Evolutionary conservation across 2,888 invertebrate genomes (phyloP).

Genomic region (Smittia sp.): DNA sequence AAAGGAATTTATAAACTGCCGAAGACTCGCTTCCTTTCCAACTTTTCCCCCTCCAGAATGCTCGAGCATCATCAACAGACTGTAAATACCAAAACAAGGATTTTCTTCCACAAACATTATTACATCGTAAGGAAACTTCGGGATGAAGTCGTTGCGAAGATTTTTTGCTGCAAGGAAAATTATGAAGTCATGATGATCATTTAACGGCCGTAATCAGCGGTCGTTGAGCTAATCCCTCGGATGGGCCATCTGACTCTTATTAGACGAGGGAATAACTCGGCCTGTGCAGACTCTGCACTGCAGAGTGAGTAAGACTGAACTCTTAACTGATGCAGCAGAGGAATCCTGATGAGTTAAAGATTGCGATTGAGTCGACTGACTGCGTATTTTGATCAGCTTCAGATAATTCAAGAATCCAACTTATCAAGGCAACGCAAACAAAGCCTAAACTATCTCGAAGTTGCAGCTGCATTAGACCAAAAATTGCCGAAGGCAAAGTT

Average conservation of each 20-base stretch:
- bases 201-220: not conserved
- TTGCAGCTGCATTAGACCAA: too few species aligned
- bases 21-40: not conserved
- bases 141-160: not conserved
- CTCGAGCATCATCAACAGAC: not conserved
- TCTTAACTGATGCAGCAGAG: too few species aligned
- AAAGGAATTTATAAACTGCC: not conserved
- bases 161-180: not conserved
- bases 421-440: too few species aligned
- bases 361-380: too few species aligned
- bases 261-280: too few species aligned
- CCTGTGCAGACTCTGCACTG: too few species aligned
- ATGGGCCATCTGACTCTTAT: not conserved
- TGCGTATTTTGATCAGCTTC: too few species aligned
- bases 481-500: not conserved
- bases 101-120: constrained; percentile 25
- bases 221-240: not conserved
- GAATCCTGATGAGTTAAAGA: too few species aligned
- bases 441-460: too few species aligned
- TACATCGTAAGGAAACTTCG: constrained; percentile 19
- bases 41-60: not conserved
- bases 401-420: too few species aligned
- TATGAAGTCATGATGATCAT: constrained; percentile 8
- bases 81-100: not conserved
- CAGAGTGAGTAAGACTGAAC: too few species aligned